Evolutionary conservation across 2,888 invertebrate species (phyloP).

Genomic region (Lochmaea crataegi): DNA sequence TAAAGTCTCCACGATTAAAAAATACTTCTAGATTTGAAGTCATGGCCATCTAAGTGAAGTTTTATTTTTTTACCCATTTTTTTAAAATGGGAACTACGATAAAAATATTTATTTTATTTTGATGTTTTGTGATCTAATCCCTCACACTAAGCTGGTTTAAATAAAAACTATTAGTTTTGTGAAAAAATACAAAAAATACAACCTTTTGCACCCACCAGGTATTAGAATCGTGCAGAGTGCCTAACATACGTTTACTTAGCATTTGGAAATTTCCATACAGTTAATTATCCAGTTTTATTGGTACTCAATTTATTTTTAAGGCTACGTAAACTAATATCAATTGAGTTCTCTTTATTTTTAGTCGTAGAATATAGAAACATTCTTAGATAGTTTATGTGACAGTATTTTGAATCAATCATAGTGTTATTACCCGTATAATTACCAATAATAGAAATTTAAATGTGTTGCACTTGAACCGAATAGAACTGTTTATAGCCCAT

Average conservation of each 20-base stretch:
- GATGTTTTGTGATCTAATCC: no score
- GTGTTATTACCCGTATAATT: conserved; percentile 33
- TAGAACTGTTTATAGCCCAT: neutral
- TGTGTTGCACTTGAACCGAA: conserved; percentile 17
- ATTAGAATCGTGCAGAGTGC: no score
- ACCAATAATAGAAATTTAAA: conserved; percentile 31
- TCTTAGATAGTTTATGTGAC: neutral
- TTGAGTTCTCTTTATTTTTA: neutral
- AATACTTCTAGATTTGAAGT: no score
- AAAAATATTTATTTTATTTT: no score
- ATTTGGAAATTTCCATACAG: neutral
- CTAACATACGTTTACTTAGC: neutral
- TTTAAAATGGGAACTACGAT: no score
- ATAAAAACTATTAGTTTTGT: no score
- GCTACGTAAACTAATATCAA: neutral
- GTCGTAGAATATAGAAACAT: neutral
- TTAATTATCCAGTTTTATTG: neutral
- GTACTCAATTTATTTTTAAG: neutral
- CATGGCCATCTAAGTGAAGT: no score
- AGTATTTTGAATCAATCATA: conserved; percentile 20
- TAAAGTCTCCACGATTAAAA: no score
- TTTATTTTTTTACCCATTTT: no score
- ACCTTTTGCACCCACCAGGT: no score
- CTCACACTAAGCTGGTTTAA: no score
- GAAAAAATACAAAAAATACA: no score